These are phyloP conservation scores for Thunnus thynnus DNA, from an alignment of 2,113 vertebrate genomes.

Conservation along the genomic window DNA sequence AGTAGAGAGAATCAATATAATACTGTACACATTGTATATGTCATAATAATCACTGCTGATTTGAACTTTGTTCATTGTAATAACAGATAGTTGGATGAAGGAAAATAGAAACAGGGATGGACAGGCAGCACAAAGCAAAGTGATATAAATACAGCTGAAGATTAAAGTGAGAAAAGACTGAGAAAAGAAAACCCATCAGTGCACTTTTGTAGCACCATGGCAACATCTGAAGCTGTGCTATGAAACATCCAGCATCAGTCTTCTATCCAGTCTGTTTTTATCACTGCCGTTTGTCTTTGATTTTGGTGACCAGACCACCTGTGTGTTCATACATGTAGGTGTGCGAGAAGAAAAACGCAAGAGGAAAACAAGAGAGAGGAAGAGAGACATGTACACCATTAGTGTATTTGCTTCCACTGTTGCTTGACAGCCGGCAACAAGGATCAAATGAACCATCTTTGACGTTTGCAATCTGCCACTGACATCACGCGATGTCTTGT, in stretches of 20 bases:
- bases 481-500: slow-evolving; percentile 59
- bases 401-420: slow-evolving; percentile 36
- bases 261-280: slow-evolving; percentile 15
- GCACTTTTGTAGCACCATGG: slow-evolving; percentile 29
- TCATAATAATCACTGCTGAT: background rate
- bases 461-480: slow-evolving; percentile 73
- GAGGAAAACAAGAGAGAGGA: background rate
- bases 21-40: no score
- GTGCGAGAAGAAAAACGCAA: slow-evolving; percentile 5
- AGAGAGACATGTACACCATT: slow-evolving; percentile 15
- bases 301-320: slow-evolving; percentile 47
- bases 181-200: slow-evolving; percentile 19
- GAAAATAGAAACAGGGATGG: background rate
- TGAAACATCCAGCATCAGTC: slow-evolving; percentile 18
- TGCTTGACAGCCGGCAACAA: slow-evolving; percentile 38
- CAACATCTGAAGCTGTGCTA: slow-evolving; percentile 37
- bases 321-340: slow-evolving; percentile 3
- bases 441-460: slow-evolving; percentile 70
- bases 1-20: no score
- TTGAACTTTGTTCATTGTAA: background rate
- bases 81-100: background rate
- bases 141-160: slow-evolving; percentile 21
- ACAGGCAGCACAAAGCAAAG: background rate
- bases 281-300: slow-evolving; percentile 49
- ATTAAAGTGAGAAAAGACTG: slow-evolving; percentile 30